Percentiles rank a stretch among this genome's conserved stretches.
Evolutionary conservation across 2,888 invertebrate species (phyloP).

Genomic region (Ashinkailepas kermadecensis): DNA sequence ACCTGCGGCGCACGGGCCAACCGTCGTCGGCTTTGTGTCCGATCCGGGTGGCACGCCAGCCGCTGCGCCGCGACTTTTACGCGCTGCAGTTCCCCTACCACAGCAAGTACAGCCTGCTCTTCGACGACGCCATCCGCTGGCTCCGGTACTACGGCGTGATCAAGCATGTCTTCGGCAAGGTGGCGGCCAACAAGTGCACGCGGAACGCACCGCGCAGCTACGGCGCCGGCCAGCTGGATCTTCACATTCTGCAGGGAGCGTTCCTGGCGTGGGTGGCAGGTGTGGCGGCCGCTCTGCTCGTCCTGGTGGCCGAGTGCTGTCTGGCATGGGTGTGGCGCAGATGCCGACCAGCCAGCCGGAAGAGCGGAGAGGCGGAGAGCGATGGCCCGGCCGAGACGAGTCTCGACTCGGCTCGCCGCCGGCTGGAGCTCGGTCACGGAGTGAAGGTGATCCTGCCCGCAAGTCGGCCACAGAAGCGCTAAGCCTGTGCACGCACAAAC

Average conservation of each 20-base stretch:
- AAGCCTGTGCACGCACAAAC: too few species aligned
- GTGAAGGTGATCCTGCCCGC: background rate
- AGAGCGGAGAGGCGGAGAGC: background rate
- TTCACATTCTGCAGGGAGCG: background rate
- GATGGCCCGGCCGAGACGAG: background rate
- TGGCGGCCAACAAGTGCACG: background rate
- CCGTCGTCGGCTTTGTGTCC: background rate
- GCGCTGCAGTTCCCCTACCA: background rate
- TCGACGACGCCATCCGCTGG: background rate
- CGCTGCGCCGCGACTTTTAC: constrained; percentile 8
- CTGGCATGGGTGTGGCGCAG: background rate
- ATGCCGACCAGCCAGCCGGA: background rate
- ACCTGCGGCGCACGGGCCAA: background rate
- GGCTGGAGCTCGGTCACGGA: background rate
- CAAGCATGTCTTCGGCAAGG: background rate
- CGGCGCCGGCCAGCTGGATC: background rate
- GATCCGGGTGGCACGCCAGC: background rate
- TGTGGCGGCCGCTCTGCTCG: background rate
- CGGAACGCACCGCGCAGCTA: background rate
- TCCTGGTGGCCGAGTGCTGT: background rate
- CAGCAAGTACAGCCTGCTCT: background rate
- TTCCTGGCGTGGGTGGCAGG: background rate
- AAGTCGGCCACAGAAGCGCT: too few species aligned
- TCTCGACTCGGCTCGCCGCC: too few species aligned
- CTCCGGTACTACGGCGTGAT: constrained; percentile 8